phyloP scores from a whole-genome alignment of 2,797 vertebrate species.

The Clamator glandarius region DNA sequence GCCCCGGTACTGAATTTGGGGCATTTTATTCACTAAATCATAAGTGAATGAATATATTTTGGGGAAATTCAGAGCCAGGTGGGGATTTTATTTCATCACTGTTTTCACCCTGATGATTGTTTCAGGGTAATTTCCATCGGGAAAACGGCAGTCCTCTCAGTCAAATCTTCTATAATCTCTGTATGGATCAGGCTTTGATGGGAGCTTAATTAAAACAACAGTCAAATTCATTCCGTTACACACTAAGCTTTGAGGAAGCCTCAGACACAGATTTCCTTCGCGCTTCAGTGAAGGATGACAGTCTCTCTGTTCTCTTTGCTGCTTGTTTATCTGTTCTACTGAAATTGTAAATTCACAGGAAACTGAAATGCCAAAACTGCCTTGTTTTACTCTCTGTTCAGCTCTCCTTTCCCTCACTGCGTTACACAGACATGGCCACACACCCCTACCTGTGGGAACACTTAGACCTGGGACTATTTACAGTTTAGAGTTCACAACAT shows the following conservation, averaged over 20 bases:
- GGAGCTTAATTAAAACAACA: constrained; percentile 40
- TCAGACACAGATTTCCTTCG: background rate
- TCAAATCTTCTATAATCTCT: background rate
- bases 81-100: background rate
- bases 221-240: background rate
- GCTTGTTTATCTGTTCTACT: background rate
- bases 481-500: background rate
- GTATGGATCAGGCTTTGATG: background rate
- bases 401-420: background rate
- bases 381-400: background rate
- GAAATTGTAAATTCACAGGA: background rate
- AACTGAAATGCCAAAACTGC: background rate
- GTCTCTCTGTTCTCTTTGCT: background rate
- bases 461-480: background rate
- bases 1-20: background rate
- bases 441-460: background rate
- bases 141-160: background rate
- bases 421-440: background rate
- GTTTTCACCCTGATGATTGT: background rate
- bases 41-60: accelerated
- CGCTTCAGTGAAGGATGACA: constrained; percentile 2
- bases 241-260: background rate
- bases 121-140: background rate
- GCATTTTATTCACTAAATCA: background rate
- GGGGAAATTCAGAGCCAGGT: background rate